Base-by-base conservation (phyloP, 1,140 invertebrate genomes). In the Armadillidium nasatum region DNA sequence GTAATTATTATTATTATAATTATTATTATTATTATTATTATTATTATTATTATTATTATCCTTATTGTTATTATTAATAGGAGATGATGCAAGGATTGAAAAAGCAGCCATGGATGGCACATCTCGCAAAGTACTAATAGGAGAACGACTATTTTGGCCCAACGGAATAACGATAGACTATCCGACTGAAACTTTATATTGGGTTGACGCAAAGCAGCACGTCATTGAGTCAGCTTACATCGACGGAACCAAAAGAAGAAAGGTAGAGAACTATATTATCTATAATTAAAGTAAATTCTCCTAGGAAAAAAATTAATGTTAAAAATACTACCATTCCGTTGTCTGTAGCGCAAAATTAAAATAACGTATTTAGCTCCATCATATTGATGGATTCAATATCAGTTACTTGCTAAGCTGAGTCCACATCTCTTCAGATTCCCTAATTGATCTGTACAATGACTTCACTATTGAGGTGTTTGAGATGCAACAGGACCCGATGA, bases 201-300 rank as follows among this genome's bases (percentile, higher is more conserved):
- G 94, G 93, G 92, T 92, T 0, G 94, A 96, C 84, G 93, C 93
- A 0, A 93, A 95, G 83, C 92, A 94, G 79, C 92, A 93, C 82
- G 92, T 92, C 22, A 95, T 98, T 76, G 93, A 95, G 84, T 91
- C 90, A 71, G 90, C 93, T 22, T 87, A 90, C 45, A 88, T 95
- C 78, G 92, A 97, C 84, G 95, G 95, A 4, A 87, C 86, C 7
- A 90, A 92, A 76, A 87, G 93, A 22, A 90, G 89, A 80, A 92
- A 91, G 84, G 89, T 91, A 19, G 1, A 33, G 33, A 33, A 33
- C n/a, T 33, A 33, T 33, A 33, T 33, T 33, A 3, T 33, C 33
- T 33, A 33, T 3, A 33, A 33, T 33, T 33, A 33, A 33, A 33
- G 1, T 1, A 3, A 3, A 33, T 33, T 33, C 33, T 33, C 33